Evolutionary conservation across 2,888 invertebrate species (phyloP).

Genomic region (Drosophila anceps): DNA sequence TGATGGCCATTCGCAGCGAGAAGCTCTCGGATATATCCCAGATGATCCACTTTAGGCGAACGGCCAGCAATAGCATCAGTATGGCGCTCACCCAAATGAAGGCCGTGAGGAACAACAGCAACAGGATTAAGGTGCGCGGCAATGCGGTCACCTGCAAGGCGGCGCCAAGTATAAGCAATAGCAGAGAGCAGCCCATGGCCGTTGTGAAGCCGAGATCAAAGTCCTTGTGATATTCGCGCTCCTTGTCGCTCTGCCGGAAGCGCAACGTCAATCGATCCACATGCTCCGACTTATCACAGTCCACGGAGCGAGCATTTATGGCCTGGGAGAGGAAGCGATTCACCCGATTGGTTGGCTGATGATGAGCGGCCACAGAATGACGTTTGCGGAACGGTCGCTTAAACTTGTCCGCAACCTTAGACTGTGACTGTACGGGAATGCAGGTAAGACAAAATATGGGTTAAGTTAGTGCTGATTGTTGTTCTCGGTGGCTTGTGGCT

Average conservation of each 20-base stretch:
- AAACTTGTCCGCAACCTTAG: constrained; percentile 94
- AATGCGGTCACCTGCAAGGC: constrained; percentile 91
- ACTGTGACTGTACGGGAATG: constrained; percentile 84
- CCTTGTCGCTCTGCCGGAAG: constrained; percentile 94
- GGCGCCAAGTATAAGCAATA: constrained; percentile 91
- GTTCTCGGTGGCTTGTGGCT: constrained; percentile 9
- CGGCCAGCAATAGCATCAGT: constrained; percentile 93
- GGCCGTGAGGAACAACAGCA: constrained; percentile 94
- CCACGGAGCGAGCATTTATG: constrained; percentile 95
- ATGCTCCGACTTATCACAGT: constrained; percentile 95
- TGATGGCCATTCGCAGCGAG: constrained; percentile 92
- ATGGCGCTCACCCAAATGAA: constrained; percentile 96
- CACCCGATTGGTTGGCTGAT: constrained; percentile 95
- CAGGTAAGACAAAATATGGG: constrained; percentile 38
- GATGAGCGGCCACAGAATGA: constrained; percentile 92
- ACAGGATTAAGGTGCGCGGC: constrained; percentile 93
- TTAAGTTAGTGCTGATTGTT: constrained; percentile 40
- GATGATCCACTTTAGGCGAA: constrained; percentile 92
- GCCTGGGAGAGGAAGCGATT: constrained; percentile 97
- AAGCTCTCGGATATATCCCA: constrained; percentile 95
- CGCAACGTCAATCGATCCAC: constrained; percentile 94
- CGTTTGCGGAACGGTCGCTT: constrained; percentile 95
- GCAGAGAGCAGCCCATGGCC: constrained; percentile 91
- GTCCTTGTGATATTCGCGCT: constrained; percentile 95
- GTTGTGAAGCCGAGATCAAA: constrained; percentile 94